phyloP scores from a whole-genome alignment of 2,797 vertebrate species.

The Acomys russatus region DNA sequence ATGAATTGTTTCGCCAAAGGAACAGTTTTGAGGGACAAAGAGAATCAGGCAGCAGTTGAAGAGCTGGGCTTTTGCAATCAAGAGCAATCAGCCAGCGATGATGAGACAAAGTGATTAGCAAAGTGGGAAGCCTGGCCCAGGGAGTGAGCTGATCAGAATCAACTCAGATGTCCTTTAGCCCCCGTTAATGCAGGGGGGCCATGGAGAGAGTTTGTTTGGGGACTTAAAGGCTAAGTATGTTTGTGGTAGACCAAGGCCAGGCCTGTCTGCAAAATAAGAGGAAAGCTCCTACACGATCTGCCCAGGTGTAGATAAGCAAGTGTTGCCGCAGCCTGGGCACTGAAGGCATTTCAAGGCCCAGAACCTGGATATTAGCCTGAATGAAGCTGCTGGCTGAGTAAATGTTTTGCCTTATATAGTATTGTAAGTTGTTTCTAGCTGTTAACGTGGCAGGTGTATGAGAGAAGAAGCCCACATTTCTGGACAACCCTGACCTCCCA shows the following conservation, averaged over 20 bases:
- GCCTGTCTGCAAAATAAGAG: conserved; percentile 60
- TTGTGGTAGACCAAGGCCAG: conserved; percentile 75
- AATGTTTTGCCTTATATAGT: conserved; percentile 65
- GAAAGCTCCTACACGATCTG: conserved; percentile 61
- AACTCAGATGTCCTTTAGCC: conserved; percentile 78
- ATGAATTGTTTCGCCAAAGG: conserved; percentile 63
- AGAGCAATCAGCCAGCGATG: conserved; percentile 75
- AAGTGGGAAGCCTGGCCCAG: conserved; percentile 64
- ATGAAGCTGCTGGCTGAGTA: conserved; percentile 16
- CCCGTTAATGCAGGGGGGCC: conserved; percentile 59
- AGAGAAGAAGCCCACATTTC: conserved; percentile 41
- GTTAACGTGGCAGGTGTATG: conserved; percentile 54
- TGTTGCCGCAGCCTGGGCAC: conserved; percentile 57
- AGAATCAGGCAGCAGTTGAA: conserved; percentile 74
- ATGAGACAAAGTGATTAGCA: conserved; percentile 73
- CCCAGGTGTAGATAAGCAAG: conserved; percentile 75
- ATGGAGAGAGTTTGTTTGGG: conserved; percentile 51
- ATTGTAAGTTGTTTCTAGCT: conserved; percentile 52
- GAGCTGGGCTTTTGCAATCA: conserved; percentile 78
- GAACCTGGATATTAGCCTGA: conserved; percentile 48
- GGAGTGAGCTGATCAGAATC: conserved; percentile 45
- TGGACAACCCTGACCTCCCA: conserved; percentile 53
- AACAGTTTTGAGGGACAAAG: conserved; percentile 64
- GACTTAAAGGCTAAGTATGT: conserved; percentile 74
- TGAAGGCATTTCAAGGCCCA: conserved; percentile 72